phyloP scores from a whole-genome alignment of 2,888 invertebrate genomes.

The Platerodrilus igneus region DNA sequence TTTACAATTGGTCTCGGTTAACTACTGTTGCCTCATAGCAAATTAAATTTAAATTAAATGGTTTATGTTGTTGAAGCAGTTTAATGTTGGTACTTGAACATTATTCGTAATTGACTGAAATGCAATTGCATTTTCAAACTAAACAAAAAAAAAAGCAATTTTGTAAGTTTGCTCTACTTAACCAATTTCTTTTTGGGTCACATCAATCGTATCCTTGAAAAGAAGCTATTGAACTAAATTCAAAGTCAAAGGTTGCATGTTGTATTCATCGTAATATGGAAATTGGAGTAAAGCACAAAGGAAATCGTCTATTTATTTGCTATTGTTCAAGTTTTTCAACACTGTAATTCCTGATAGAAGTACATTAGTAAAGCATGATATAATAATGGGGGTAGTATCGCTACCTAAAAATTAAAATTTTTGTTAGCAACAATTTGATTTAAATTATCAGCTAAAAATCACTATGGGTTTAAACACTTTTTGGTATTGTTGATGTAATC shows the following conservation, averaged over 20 bases:
- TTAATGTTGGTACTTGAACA: background rate
- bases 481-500: too few relatives aligned
- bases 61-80: slow-evolving; percentile 1
- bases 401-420: too few relatives aligned
- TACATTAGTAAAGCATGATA: too few relatives aligned
- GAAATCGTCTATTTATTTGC: too few relatives aligned
- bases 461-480: too few relatives aligned
- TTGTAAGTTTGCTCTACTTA: slow-evolving; percentile 7
- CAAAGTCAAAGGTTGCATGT: background rate
- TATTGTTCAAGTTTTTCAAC: too few relatives aligned
- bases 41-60: slow-evolving; percentile 8
- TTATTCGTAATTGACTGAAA: background rate
- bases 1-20: slow-evolving; percentile 10
- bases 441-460: too few relatives aligned
- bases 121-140: background rate
- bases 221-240: background rate
- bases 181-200: slow-evolving; percentile 8
- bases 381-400: too few relatives aligned
- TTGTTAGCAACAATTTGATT: too few relatives aligned
- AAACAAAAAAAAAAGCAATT: slow-evolving; percentile 1
- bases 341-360: too few relatives aligned
- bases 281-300: too few relatives aligned
- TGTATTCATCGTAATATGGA: too few relatives aligned
- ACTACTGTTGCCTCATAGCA: slow-evolving; percentile 7
- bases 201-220: slow-evolving; percentile 2